Conservation (phyloP, 2,113 vertebrate species). For the Anthoscopus minutus region DNA sequence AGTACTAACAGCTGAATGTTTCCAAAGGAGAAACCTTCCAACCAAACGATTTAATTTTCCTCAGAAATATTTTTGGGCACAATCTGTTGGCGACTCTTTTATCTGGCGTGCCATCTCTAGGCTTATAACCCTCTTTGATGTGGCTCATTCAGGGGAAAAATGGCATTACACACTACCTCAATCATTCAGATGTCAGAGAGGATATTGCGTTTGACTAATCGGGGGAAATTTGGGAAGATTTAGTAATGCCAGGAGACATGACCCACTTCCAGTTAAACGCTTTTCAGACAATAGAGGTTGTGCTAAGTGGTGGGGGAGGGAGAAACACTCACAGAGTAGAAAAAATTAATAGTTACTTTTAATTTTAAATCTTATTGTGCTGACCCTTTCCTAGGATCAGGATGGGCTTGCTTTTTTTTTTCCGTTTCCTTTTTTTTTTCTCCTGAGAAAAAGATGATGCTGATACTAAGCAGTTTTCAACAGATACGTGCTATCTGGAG, state of each 20-base stretch:
- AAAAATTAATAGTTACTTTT: background rate
- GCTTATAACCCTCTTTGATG: slow-evolving; percentile 21
- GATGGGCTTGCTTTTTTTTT: background rate
- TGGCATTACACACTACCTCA: slow-evolving; percentile 33
- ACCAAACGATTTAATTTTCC: background rate
- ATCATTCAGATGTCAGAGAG: slow-evolving; percentile 24
- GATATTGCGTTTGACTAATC: slow-evolving; percentile 39
- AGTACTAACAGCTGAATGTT: background rate
- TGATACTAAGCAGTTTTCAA: background rate
- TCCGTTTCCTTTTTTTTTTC: background rate
- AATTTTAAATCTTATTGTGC: background rate
- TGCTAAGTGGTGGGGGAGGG: background rate
- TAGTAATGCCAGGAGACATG: slow-evolving; percentile 58
- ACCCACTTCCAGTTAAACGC: slow-evolving; percentile 50
- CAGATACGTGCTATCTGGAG: background rate
- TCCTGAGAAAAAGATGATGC: background rate
- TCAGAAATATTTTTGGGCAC: background rate
- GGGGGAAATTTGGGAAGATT: slow-evolving; percentile 49
- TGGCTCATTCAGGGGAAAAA: slow-evolving; percentile 52
- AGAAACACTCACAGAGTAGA: background rate
- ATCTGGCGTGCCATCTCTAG: background rate
- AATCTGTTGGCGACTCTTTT: background rate
- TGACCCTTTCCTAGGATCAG: background rate
- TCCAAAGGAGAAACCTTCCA: background rate
- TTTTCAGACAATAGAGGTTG: background rate